Evolutionary conservation across 2,888 invertebrate species (phyloP).

Genomic region (Alloplasta piceator): DNA sequence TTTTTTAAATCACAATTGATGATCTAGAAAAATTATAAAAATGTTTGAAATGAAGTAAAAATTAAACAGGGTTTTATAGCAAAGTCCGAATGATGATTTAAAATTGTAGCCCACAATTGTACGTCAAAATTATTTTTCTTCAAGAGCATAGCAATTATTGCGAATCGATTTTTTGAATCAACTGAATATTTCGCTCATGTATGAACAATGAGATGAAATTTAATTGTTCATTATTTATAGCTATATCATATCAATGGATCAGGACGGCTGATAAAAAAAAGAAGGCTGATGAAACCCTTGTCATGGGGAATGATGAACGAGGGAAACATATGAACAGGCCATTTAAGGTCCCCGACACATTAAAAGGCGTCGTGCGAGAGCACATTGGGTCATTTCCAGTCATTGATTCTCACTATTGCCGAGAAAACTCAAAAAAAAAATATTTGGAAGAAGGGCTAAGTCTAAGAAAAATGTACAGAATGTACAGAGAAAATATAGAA

Average conservation of each 20-base stretch:
- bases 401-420: slow-evolving; percentile 12
- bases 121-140: too few relatives aligned
- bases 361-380: slow-evolving; percentile 9
- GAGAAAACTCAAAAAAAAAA: slow-evolving; percentile 10
- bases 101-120: too few relatives aligned
- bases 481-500: slow-evolving; percentile 8
- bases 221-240: slow-evolving; percentile 8
- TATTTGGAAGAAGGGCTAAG: slow-evolving; percentile 22
- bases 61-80: too few relatives aligned
- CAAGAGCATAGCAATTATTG: too few relatives aligned
- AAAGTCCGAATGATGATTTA: too few relatives aligned
- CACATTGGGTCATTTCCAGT: slow-evolving; percentile 12
- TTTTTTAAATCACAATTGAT: too few relatives aligned
- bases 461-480: slow-evolving; percentile 8
- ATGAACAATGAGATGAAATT: too few relatives aligned
- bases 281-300: slow-evolving; percentile 1
- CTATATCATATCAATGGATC: slow-evolving; percentile 18
- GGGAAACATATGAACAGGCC: slow-evolving; percentile 3
- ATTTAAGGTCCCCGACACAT: not conserved
- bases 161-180: too few relatives aligned
- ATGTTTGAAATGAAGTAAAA: too few relatives aligned
- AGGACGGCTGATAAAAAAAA: slow-evolving; percentile 8
- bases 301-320: not conserved
- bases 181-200: too few relatives aligned
- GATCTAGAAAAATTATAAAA: too few relatives aligned